Conservation (phyloP, 2,113 vertebrate species). For the Conger conger region DNA sequence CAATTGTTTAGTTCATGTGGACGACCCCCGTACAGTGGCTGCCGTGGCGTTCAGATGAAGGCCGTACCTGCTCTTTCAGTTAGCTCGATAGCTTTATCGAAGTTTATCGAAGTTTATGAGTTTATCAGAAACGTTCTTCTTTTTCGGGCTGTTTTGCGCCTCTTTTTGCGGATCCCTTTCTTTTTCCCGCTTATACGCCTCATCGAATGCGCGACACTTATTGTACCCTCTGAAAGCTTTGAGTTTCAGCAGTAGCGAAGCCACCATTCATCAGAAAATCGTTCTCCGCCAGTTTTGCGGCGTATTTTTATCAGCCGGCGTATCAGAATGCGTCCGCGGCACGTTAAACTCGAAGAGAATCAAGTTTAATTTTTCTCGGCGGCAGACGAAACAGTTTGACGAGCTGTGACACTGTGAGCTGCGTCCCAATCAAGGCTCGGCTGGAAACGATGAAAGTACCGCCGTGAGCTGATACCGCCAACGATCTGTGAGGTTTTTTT, state of each 20-base stretch:
- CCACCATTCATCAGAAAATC: background rate
- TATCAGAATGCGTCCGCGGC: background rate
- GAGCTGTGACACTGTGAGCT: background rate
- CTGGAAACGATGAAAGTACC: background rate
- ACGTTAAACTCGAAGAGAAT: background rate
- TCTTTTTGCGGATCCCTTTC: background rate
- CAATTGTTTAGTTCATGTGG: background rate
- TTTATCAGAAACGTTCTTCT: no score
- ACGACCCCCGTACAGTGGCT: background rate
- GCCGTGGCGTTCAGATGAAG: background rate
- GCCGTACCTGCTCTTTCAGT: background rate
- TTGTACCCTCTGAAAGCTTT: slow-evolving; percentile 1
- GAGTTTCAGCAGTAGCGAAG: background rate
- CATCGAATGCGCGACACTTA: background rate
- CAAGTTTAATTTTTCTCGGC: background rate
- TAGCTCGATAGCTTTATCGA: background rate
- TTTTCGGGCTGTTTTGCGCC: background rate
- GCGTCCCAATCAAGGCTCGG: background rate
- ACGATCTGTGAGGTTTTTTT: background rate
- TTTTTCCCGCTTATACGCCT: background rate
- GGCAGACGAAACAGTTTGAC: background rate
- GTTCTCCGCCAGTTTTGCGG: slow-evolving; percentile 10
- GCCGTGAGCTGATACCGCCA: background rate
- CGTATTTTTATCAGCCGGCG: background rate
- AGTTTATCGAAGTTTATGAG: no score